Percentiles rank a stretch among this genome's conserved stretches.
phyloP scores from a whole-genome alignment of 2,797 vertebrate species.

The Enteromius trimaculatus region DNA sequence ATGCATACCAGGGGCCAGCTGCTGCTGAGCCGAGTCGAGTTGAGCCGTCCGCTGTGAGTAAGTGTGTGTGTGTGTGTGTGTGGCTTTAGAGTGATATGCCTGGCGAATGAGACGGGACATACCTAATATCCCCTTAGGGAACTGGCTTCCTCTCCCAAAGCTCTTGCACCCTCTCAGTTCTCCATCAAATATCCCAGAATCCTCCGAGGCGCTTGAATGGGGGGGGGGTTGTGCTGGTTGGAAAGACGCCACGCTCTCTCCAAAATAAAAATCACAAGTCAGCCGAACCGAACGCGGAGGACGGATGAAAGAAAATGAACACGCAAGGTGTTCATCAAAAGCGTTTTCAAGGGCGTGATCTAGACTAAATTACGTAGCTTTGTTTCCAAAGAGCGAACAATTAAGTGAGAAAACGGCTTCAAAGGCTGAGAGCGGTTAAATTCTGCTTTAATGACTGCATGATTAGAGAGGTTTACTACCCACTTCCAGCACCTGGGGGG shows the following conservation, averaged over 20 bases:
- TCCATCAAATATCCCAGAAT: conserved; percentile 83
- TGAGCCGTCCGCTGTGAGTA: conserved; percentile 62
- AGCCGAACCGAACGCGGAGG: conserved; percentile 30
- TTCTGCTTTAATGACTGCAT: conserved; percentile 42
- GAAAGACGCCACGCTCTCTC: conserved; percentile 17
- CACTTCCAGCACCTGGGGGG: conserved; percentile 50
- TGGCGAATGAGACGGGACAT: conserved; percentile 87
- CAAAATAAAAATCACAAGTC: conserved; percentile 32
- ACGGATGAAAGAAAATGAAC: conserved; percentile 12
- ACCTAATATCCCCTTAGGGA: conserved; percentile 83
- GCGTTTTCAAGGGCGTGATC: conserved; percentile 36
- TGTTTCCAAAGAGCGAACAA: conserved; percentile 45
- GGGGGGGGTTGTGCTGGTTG: background rate
- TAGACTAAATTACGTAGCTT: conserved; percentile 40
- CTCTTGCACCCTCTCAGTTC: conserved; percentile 77
- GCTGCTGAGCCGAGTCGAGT: conserved; percentile 58
- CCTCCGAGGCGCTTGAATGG: conserved; percentile 65
- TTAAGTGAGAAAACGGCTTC: conserved; percentile 43
- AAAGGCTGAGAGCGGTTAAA: conserved; percentile 40
- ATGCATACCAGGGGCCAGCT: conserved; percentile 78
- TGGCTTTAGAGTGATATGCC: conserved; percentile 71
- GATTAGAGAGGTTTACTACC: conserved; percentile 42
- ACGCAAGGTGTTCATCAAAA: conserved; percentile 39
- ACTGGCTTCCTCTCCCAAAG: conserved; percentile 83
- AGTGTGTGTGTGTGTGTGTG: conserved; percentile 27